Percentiles rank a stretch among this genome's conserved stretches.
These are phyloP conservation scores for Capitulum mitella DNA, from an alignment of 2,888 invertebrate species.

Conservation along the genomic window DNA sequence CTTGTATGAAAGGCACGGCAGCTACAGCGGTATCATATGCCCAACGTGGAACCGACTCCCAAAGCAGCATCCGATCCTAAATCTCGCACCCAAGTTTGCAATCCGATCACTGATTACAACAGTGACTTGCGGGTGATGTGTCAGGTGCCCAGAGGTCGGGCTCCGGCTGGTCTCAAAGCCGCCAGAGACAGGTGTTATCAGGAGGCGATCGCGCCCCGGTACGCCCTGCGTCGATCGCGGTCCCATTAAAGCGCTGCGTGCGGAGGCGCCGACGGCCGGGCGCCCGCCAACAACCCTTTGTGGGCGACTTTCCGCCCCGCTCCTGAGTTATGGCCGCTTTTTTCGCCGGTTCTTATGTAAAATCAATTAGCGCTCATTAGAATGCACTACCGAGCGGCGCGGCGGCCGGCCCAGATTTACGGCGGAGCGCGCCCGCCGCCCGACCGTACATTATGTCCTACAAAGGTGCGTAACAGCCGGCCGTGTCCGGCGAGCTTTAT, in stretches of 20 bases:
- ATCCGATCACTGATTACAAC: no score
- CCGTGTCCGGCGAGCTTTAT: slow-evolving; percentile 12
- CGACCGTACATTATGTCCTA: neutral
- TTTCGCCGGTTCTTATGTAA: slow-evolving; percentile 18
- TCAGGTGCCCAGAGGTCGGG: no score
- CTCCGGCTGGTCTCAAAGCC: no score
- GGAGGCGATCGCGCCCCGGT: neutral
- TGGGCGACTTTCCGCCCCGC: slow-evolving; percentile 4
- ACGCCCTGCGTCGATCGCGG: neutral
- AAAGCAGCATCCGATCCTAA: no score
- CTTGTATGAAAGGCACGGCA: no score
- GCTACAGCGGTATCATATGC: no score
- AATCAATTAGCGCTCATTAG: slow-evolving; percentile 26
- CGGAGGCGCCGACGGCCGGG: neutral
- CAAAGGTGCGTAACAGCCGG: neutral
- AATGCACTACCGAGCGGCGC: slow-evolving; percentile 19
- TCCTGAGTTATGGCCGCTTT: slow-evolving; percentile 21
- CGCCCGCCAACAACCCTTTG: neutral
- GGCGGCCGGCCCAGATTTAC: neutral
- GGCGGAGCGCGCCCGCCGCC: neutral
- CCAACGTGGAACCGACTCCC: no score
- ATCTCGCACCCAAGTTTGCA: no score
- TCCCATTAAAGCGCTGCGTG: neutral
- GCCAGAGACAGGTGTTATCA: neutral
- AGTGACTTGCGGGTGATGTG: neutral